Percentiles rank a stretch among this genome's conserved stretches.
Conservation (phyloP, 2,113 vertebrate genomes). For the Jaculus jaculus region DNA sequence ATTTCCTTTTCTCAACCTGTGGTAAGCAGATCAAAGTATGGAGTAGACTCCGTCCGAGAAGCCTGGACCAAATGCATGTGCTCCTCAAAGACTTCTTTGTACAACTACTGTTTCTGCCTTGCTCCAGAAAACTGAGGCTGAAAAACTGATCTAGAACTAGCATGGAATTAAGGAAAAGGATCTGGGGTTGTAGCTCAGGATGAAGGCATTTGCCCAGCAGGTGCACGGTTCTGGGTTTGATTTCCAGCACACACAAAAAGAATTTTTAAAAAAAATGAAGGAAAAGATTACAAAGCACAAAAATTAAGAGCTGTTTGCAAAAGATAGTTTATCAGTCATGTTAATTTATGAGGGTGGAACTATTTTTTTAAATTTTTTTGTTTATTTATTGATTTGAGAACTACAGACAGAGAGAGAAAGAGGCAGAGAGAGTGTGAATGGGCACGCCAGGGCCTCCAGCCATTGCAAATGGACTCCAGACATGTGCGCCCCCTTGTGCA, state of each 20-base stretch:
- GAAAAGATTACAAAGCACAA: neutral
- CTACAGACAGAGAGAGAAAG: too few relatives aligned
- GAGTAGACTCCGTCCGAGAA: neutral
- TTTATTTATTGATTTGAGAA: too few relatives aligned
- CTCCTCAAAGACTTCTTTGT: neutral
- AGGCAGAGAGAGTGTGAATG: too few relatives aligned
- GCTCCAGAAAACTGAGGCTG: neutral
- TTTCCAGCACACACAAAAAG: neutral
- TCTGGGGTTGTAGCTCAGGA: neutral
- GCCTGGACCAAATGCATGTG: neutral
- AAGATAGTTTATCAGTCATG: neutral
- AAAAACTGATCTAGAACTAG: neutral
- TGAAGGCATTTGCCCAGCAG: neutral
- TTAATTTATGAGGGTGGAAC: neutral
- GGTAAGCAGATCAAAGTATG: neutral
- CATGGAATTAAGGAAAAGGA: neutral
- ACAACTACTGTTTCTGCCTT: neutral
- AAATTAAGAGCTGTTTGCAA: neutral
- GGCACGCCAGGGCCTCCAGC: too few relatives aligned
- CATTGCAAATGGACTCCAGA: too few relatives aligned
- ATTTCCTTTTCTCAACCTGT: neutral
- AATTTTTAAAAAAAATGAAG: neutral
- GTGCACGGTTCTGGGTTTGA: neutral
- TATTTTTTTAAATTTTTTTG: too few relatives aligned
- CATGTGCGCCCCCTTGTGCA: too few relatives aligned